phyloP scores from a whole-genome alignment of 2,888 invertebrate species.

The Trachelus iudaicus region DNA sequence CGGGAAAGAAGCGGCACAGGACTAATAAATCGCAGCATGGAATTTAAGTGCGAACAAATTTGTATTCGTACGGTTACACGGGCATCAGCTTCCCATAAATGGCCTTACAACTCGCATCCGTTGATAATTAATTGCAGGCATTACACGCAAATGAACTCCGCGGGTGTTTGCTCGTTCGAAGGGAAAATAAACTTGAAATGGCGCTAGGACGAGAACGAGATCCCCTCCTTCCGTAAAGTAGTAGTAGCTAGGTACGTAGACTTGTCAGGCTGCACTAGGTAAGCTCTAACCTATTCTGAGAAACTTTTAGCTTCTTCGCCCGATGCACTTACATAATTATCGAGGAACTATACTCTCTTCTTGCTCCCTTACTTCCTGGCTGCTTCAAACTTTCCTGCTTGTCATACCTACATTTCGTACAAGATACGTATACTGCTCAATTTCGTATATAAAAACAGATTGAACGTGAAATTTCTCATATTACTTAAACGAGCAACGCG shows the following conservation, averaged over 20 bases:
- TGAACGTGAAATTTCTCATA: not conserved
- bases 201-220: not conserved
- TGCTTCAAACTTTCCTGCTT: not conserved
- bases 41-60: constrained; percentile 65
- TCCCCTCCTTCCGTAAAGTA: not conserved
- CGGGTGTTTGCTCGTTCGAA: constrained; percentile 18
- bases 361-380: not conserved
- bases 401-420: not conserved
- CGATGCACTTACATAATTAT: not conserved
- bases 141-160: constrained; percentile 53
- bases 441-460: not conserved
- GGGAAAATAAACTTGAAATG: constrained; percentile 18
- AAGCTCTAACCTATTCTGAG: not conserved
- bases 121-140: constrained; percentile 55
- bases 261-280: not conserved
- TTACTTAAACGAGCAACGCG: not conserved
- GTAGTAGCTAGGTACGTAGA: not conserved
- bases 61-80: constrained; percentile 61
- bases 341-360: not conserved
- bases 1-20: not conserved
- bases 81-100: constrained; percentile 57
- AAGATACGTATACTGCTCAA: not conserved
- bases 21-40: constrained; percentile 48
- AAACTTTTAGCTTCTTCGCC: not conserved
- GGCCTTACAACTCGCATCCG: constrained; percentile 54